phyloP scores from a whole-genome alignment of 1,140 invertebrate genomes.

The Zeugodacus cucurbitae region DNA sequence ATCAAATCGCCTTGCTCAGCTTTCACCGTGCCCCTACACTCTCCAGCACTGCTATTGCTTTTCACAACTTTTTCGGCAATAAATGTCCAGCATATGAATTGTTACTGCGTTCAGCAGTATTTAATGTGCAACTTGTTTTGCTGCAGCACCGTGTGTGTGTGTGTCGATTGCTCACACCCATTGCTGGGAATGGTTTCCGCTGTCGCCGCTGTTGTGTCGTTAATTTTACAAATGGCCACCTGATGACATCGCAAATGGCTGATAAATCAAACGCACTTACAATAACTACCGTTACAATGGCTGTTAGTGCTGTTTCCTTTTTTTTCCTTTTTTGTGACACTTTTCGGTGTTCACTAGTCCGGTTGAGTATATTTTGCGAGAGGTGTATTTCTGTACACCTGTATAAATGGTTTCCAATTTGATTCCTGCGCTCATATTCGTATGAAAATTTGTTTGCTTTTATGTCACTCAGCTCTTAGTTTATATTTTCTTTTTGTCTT shows the following conservation, averaged over 20 bases:
- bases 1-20: neutral
- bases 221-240: slow-evolving; percentile 44
- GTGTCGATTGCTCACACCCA: neutral
- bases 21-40: neutral
- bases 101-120: neutral
- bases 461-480: neutral
- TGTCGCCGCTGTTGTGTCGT: slow-evolving; percentile 1
- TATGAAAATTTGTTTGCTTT: neutral
- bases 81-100: slow-evolving; percentile 32
- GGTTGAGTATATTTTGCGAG: neutral
- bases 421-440: neutral
- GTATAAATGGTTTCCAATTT: neutral
- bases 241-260: slow-evolving; percentile 42
- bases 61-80: neutral
- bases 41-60: neutral
- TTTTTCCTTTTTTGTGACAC: neutral
- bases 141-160: neutral
- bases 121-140: neutral
- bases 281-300: slow-evolving; percentile 26
- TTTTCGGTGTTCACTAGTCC: neutral
- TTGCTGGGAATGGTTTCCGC: neutral
- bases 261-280: slow-evolving; percentile 43
- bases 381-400: neutral
- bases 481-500: neutral
- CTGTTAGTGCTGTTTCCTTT: neutral